Percentiles rank a stretch among this genome's conserved stretches.
Conservation (phyloP, 2,113 vertebrate species). For the Theropithecus gelada region DNA sequence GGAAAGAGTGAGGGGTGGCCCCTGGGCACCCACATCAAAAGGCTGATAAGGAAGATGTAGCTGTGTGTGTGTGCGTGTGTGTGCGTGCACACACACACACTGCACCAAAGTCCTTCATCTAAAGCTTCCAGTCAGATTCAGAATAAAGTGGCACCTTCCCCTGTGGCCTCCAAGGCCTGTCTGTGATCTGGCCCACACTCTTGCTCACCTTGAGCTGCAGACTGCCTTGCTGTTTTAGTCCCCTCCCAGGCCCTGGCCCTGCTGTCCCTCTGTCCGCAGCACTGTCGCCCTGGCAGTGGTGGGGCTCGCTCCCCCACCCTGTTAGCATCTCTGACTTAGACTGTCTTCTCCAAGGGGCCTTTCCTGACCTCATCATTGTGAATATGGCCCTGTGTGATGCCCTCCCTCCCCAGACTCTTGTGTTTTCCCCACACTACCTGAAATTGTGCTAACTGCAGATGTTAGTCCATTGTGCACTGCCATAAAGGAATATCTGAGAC, state of each 20-base stretch:
- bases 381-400: background rate
- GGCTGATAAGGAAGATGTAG: background rate
- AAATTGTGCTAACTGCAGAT: background rate
- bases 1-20: background rate
- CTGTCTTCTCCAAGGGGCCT: background rate
- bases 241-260: background rate
- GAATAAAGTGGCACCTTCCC: background rate
- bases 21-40: background rate
- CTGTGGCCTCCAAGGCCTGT: background rate
- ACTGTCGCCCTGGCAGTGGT: background rate
- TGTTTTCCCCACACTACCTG: background rate
- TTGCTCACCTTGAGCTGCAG: rapidly evolving
- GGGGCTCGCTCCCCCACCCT: background rate
- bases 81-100: too few relatives aligned
- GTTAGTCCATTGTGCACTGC: too few relatives aligned
- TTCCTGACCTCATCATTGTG: background rate
- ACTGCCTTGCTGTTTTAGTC: background rate
- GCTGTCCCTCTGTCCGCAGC: rapidly evolving
- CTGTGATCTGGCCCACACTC: too few relatives aligned
- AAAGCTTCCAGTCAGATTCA: background rate
- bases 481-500: too few relatives aligned
- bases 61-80: too few relatives aligned
- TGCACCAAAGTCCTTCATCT: background rate
- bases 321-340: background rate
- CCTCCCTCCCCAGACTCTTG: too few relatives aligned